Evolutionary conservation across 2,797 vertebrate genomes (phyloP), one percentile per base, ranked within the genome.

Genomic region (Cossypha heuglini): DNA sequence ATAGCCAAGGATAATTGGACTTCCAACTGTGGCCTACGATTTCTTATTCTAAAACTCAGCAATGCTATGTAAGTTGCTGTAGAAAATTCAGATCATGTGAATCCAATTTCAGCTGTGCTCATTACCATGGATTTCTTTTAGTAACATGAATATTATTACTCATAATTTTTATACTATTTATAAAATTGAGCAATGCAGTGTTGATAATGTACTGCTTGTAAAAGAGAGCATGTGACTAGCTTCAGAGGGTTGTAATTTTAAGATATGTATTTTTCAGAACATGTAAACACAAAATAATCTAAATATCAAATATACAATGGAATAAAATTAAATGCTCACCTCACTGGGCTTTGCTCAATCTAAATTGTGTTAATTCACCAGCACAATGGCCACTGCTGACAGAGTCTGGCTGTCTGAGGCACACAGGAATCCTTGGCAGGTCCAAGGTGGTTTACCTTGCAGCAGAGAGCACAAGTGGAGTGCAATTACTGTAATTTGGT

Each of bases 111-210:
- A 95, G 88, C 89, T 95, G 61, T 55, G 54, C 86, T 87, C 74
- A 89, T 91, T 91, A 92, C 68, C 81, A 91, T 72, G 74, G 66
- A 90, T 93, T 93, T 89, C 92, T 95, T 91, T 88, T 66, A 91
- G 91, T 80, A 94, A 80, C 64, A 43, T 29, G 63, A 90, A 57
- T 77, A 94, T 94, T 63, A 72, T 90, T 86, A 86, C 73, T 92
- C 58, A 80, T 72, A 89, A 85, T 90, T 97, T 95, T 82, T 84
- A 84, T 51, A 81, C 82, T 68, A 83, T 66, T 92, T 87, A 80
- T 94, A 91, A 93, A 90, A 77, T 40, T 71, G 66, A 93, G 73
- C 22, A 22, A 58, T 37, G 73, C 67, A 63, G 48, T 21, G 43
- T 68, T 76, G 55, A 78, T 66, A 90, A n/a, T 81, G 43, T 48